Evolutionary conservation across 1,140 invertebrate species (phyloP).

Genomic region (Leucophenga varia): DNA sequence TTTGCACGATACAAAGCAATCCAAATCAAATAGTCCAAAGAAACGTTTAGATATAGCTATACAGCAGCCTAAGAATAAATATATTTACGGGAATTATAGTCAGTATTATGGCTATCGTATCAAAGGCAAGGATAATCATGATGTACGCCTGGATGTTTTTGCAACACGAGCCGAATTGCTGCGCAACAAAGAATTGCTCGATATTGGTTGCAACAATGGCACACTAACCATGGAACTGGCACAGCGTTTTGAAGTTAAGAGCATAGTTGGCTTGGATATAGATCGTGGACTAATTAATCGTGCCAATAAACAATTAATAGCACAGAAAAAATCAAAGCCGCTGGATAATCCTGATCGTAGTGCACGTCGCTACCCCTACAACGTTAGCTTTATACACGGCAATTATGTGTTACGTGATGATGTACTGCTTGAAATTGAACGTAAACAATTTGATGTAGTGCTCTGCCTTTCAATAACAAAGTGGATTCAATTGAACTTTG

Average conservation of each 20-base stretch:
- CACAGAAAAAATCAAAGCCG: constrained; percentile 21
- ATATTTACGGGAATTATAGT: constrained; percentile 49
- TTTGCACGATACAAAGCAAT: no score
- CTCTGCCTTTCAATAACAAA: constrained; percentile 95
- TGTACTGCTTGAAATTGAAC: constrained; percentile 73
- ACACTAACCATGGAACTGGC: constrained; percentile 86
- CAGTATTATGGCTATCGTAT: constrained; percentile 95
- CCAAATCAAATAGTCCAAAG: no score
- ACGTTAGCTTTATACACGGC: constrained; percentile 62
- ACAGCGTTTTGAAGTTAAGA: constrained; percentile 75
- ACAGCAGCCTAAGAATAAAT: constrained; percentile 21
- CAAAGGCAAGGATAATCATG: constrained; percentile 68
- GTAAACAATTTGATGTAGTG: constrained; percentile 90
- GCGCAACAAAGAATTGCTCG: constrained; percentile 83
- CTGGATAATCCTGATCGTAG: neutral
- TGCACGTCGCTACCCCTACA: constrained; percentile 30
- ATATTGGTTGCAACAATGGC: constrained; percentile 97
- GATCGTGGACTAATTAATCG: constrained; percentile 80
- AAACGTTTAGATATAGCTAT: constrained; percentile 10
- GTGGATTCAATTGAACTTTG: constrained; percentile 98
- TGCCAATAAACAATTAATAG: constrained; percentile 23
- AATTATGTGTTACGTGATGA: constrained; percentile 93
- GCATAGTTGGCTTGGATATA: constrained; percentile 93
- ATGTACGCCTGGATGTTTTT: constrained; percentile 80
- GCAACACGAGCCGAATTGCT: constrained; percentile 78